Conservation (phyloP, 2,888 invertebrate genomes). For the Myathropa florea region DNA sequence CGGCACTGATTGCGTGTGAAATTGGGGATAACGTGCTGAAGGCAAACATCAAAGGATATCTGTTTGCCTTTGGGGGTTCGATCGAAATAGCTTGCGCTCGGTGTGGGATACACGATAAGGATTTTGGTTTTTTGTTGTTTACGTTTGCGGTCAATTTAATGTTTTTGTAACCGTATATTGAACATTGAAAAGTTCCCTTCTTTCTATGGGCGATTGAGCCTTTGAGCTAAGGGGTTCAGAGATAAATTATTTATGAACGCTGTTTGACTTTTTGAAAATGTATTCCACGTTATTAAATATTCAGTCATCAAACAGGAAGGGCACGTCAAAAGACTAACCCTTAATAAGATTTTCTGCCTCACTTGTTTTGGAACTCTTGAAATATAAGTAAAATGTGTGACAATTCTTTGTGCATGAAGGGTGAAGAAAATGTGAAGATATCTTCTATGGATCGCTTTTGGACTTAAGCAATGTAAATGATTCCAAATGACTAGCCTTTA, state of each 20-base stretch:
- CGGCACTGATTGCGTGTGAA: slow-evolving; percentile 24
- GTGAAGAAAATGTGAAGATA: too few relatives aligned
- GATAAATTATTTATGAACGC: neutral
- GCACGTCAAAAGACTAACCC: too few relatives aligned
- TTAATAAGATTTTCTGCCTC: too few relatives aligned
- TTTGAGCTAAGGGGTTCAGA: neutral
- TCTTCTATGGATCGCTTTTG: too few relatives aligned
- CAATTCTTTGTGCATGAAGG: too few relatives aligned
- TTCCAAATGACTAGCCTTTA: too few relatives aligned
- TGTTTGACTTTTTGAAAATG: neutral
- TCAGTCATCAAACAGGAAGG: neutral
- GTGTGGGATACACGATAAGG: neutral
- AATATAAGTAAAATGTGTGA: too few relatives aligned
- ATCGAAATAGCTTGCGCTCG: neutral
- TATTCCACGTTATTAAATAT: neutral
- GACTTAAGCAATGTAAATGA: too few relatives aligned
- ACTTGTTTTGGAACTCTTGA: too few relatives aligned
- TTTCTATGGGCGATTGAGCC: neutral
- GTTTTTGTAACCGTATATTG: neutral
- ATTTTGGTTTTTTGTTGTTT: slow-evolving; percentile 20
- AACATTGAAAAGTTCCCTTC: neutral
- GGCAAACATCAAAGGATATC: slow-evolving; percentile 1
- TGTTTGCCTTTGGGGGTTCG: neutral
- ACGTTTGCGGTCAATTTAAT: neutral
- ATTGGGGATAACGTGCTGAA: slow-evolving; percentile 12